phyloP scores from a whole-genome alignment of 2,113 vertebrate species.

The Irena cyanogastra region DNA sequence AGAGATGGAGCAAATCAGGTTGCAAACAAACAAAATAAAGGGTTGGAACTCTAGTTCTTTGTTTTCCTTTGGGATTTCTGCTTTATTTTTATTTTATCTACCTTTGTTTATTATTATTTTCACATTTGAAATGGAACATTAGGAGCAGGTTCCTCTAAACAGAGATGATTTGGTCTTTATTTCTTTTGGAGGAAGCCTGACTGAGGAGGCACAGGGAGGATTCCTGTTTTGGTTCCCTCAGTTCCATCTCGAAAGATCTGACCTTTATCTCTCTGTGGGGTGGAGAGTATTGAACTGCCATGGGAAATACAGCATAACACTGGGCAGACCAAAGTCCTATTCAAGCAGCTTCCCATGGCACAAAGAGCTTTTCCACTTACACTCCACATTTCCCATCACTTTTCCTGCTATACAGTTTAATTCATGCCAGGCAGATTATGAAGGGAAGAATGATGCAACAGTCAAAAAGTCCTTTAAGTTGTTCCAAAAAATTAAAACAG shows the following conservation, averaged over 20 bases:
- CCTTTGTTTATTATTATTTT: not conserved
- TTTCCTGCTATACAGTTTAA: slow-evolving; percentile 76
- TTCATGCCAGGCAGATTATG: slow-evolving; percentile 77
- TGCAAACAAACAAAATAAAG: not conserved
- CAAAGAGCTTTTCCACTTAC: slow-evolving; percentile 18
- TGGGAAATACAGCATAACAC: slow-evolving; percentile 37
- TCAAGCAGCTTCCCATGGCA: slow-evolving; percentile 34
- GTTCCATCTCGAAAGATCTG: slow-evolving; percentile 48
- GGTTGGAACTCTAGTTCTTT: not conserved
- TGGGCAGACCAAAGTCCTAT: not conserved
- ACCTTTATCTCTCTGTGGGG: slow-evolving; percentile 11
- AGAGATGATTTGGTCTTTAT: not conserved
- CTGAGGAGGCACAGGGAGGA: not conserved
- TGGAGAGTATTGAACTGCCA: slow-evolving; percentile 9
- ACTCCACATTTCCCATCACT: slow-evolving; percentile 42
- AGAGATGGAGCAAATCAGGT: not conserved
- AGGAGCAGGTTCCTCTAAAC: not conserved
- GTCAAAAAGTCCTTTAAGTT: slow-evolving; percentile 60
- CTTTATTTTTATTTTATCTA: not conserved
- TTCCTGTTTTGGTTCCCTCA: not conserved
- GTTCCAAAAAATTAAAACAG: slow-evolving; percentile 68
- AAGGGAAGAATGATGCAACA: slow-evolving; percentile 69
- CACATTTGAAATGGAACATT: not conserved
- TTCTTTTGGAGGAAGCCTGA: not conserved
- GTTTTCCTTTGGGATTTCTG: not conserved